These are phyloP conservation scores for Bradysia coprophila DNA, from an alignment of 1,140 invertebrate species.

Conservation along the genomic window DNA sequence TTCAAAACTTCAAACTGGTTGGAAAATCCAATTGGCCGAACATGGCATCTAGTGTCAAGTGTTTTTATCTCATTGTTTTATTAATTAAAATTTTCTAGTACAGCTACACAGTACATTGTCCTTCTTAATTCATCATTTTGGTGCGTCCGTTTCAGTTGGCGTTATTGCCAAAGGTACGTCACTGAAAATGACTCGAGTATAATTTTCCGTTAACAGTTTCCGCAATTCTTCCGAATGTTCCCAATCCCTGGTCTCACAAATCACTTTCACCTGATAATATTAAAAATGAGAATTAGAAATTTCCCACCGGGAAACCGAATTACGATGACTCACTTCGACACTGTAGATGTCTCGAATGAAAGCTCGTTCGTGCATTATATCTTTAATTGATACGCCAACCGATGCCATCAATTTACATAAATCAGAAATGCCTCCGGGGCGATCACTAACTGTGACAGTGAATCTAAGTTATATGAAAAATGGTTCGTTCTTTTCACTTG, in stretches of 20 bases:
- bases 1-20: no score
- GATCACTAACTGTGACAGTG: conserved; percentile 67
- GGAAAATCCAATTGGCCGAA: no score
- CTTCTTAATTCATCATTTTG: no score
- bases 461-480: conserved; percentile 45
- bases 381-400: conserved; percentile 79
- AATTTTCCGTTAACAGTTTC: conserved; percentile 35
- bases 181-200: conserved; percentile 28
- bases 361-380: conserved; percentile 83
- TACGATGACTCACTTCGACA: background rate
- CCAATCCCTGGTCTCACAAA: conserved; percentile 68
- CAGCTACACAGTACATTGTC: no score
- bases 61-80: no score
- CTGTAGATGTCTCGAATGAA: conserved; percentile 78
- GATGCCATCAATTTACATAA: conserved; percentile 54
- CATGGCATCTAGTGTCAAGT: no score
- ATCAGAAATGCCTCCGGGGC: conserved; percentile 75
- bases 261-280: conserved; percentile 33
- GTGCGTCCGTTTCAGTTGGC: no score
- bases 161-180: conserved; percentile 16
- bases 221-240: conserved; percentile 52
- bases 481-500: background rate
- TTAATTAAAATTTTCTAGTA: no score
- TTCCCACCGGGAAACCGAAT: background rate
- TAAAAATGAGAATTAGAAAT: conserved; percentile 17